Percentiles rank a stretch among this genome's conserved stretches.
Evolutionary conservation across 2,888 invertebrate genomes (phyloP).

Genomic region (Dendrolimus houi): DNA sequence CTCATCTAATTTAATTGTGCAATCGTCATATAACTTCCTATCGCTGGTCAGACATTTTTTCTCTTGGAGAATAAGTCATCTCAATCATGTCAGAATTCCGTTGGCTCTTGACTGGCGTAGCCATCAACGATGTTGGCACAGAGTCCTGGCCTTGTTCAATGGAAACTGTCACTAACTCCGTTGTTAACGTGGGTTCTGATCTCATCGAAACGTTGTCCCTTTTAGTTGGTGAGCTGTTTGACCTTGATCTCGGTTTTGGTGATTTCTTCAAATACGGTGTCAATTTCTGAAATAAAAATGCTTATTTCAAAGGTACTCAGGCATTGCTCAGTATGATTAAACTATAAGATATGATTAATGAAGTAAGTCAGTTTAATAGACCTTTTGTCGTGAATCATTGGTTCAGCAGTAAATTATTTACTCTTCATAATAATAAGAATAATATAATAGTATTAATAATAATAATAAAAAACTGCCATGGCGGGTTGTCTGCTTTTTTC

Average conservation of each 20-base stretch:
- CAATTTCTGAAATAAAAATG: slow-evolving; percentile 42
- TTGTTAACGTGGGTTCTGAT: slow-evolving; percentile 56
- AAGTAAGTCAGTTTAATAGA: no score
- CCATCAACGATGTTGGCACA: slow-evolving; percentile 37
- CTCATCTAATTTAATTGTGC: no score
- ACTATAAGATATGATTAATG: no score
- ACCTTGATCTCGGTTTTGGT: slow-evolving; percentile 26
- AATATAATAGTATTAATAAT: no score
- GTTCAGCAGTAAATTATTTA: no score
- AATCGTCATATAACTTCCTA: no score
- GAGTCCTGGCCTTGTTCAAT: slow-evolving; percentile 48
- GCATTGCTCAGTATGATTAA: no score
- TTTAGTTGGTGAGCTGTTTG: slow-evolving; percentile 39
- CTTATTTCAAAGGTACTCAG: background rate
- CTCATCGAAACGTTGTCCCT: slow-evolving; percentile 41
- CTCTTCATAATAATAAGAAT: no score
- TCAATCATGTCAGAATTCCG: slow-evolving; percentile 34
- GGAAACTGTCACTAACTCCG: slow-evolving; percentile 56
- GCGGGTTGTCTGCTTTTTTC: no score
- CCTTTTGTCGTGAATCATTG: no score
- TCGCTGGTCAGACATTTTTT: slow-evolving; percentile 5
- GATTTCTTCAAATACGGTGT: slow-evolving; percentile 46
- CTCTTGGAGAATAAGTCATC: slow-evolving; percentile 25
- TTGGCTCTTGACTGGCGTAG: slow-evolving; percentile 33
- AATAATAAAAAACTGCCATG: no score